Base-by-base conservation (phyloP, 2,113 vertebrate species). In the Axis porcinus region DNA sequence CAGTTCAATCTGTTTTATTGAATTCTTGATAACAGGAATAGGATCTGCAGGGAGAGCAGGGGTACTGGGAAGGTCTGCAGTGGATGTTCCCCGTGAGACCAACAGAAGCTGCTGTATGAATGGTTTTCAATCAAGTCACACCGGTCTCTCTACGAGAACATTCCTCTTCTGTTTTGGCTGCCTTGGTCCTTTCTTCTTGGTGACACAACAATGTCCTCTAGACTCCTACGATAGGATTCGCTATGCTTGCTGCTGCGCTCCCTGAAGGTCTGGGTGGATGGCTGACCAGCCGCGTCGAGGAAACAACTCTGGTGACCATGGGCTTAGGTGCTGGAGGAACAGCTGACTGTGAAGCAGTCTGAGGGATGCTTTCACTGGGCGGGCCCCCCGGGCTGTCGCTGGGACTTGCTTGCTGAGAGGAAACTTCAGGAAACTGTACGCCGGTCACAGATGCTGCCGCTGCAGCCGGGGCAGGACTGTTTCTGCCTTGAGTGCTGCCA, bases 1-100 rank as follows among this genome's bases (percentile, higher is more conserved):
- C 99, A 99, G 97, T 99, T 99, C 97, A 99, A 98, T 97, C 99
- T 98, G 98, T 98, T 99, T 99, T 98, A 99, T 99, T 98, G 99
- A 99, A 98, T 99, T 99, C 99, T 99, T 99, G 98, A 99, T 98
- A 98, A 99, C 98, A 94, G 99, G 98, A 98, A 99, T 98, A 98
- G 99, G 99, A 98, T 99, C 99, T 98, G 98, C 98, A 94, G 98
- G 99, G 96, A 99, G 98, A 97, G 98, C 97, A 86, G 99, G 99
- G 91, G 98, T 98, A 97, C 98, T 98, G 45, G 99, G 99, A 97
- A 99, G 99, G 96, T 98, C 99, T 93, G 98, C 98, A 96, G 97
- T 98, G 95, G 99, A 97, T 62, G 95, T 97, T 98, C 99, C 98
- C 98, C 98, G 95, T 96, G 98, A 98, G 97, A 98, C 98, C 98